Percentiles rank a stretch among this genome's conserved stretches.
Evolutionary conservation across 2,888 invertebrate species (phyloP).

Genomic region (Thecophora atra): DNA sequence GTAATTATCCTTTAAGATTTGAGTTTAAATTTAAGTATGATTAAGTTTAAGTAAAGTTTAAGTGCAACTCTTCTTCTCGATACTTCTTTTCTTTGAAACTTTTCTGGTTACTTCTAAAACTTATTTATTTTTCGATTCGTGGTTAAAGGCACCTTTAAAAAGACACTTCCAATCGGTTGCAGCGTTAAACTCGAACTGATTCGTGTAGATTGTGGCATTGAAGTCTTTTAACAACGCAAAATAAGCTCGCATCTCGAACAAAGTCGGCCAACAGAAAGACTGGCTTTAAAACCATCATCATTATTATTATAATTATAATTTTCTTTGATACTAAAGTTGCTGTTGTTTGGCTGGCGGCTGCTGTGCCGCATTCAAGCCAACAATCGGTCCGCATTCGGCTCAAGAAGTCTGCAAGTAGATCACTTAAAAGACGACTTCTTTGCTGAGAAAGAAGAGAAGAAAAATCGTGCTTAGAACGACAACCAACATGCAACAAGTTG

Average conservation of each 20-base stretch:
- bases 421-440: background rate
- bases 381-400: background rate
- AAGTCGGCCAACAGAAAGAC: constrained; percentile 16
- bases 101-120: background rate
- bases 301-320: background rate
- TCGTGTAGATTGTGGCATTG: constrained; percentile 15
- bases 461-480: background rate
- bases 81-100: background rate
- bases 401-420: constrained; percentile 15
- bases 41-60: too few relatives aligned
- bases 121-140: background rate
- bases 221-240: constrained; percentile 35
- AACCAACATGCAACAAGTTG: constrained; percentile 5
- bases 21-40: background rate
- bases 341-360: constrained; percentile 13
- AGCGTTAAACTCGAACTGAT: constrained; percentile 30
- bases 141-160: background rate
- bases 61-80: background rate
- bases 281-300: constrained; percentile 9
- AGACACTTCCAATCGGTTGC: constrained; percentile 26
- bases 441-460: background rate
- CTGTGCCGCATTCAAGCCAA: background rate
- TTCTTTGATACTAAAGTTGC: background rate
- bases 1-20: background rate
- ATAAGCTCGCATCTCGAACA: constrained; percentile 7